Conservation (phyloP, 2,888 invertebrate genomes). For the Diadegma fenestrale region DNA sequence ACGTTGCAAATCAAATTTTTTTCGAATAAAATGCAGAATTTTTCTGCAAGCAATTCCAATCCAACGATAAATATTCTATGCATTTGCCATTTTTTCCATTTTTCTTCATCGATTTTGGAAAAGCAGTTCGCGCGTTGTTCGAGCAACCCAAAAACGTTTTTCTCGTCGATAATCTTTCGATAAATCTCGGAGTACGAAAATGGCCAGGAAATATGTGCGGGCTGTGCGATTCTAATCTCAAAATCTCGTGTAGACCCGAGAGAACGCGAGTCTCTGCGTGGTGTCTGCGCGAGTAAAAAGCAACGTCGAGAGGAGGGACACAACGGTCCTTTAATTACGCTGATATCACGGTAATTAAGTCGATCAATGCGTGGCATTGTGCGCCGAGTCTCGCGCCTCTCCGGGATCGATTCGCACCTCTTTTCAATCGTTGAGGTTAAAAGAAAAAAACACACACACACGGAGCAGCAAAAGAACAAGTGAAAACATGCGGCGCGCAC, state of each 20-base stretch:
- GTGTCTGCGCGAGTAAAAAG: constrained; percentile 3
- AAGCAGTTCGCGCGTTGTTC: too few species aligned
- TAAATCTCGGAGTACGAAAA: background rate
- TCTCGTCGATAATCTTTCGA: background rate
- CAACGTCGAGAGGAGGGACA: constrained; percentile 51
- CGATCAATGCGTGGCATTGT: constrained; percentile 82
- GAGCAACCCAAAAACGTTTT: background rate
- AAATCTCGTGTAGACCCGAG: background rate
- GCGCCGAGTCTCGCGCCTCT: constrained; percentile 70
- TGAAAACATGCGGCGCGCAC: constrained; percentile 22
- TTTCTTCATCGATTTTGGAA: too few species aligned
- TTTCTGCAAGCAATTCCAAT: background rate
- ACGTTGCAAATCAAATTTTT: constrained; percentile 73
- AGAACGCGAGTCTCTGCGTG: background rate
- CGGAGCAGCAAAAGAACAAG: constrained; percentile 8
- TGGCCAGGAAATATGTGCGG: too few species aligned
- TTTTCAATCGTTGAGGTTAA: constrained; percentile 52
- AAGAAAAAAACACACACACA: background rate
- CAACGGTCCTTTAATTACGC: constrained; percentile 83
- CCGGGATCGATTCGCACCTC: constrained; percentile 58
- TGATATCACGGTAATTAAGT: constrained; percentile 84
- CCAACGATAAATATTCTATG: too few species aligned
- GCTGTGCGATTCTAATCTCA: background rate
- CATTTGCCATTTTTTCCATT: too few species aligned
- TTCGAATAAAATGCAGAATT: background rate